Percentiles rank a stretch among this genome's conserved stretches.
These are phyloP conservation scores for Struthio camelus DNA, from an alignment of 2,113 vertebrate genomes.

Conservation along the genomic window DNA sequence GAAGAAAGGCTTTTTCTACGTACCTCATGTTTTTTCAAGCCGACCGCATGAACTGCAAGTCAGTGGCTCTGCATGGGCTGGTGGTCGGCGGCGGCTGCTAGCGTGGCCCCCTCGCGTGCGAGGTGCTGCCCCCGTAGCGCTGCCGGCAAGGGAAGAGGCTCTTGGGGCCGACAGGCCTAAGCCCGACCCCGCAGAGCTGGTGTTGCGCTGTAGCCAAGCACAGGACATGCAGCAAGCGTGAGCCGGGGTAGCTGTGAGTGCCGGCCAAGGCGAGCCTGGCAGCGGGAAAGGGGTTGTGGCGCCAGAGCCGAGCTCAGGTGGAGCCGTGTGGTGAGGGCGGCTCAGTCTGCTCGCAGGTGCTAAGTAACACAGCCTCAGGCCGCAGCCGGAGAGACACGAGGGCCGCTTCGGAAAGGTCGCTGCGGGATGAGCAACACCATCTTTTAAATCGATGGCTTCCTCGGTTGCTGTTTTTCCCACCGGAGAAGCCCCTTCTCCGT, in stretches of 20 bases:
- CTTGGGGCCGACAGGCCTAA: neutral
- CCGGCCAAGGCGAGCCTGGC: neutral
- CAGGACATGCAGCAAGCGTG: neutral
- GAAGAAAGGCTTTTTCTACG: neutral
- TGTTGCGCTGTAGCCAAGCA: accelerated
- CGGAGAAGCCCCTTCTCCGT: neutral
- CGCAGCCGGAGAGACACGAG: neutral
- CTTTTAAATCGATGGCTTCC: neutral
- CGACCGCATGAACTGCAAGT: neutral
- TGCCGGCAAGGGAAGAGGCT: neutral
- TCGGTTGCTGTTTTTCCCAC: neutral
- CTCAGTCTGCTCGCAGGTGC: neutral
- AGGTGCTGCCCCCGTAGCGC: neutral
- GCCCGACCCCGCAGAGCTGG: neutral
- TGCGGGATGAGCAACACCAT: neutral
- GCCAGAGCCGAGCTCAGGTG: neutral
- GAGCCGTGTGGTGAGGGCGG: accelerated
- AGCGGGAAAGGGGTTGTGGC: accelerated
- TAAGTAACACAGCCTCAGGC: neutral
- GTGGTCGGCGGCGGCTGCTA: neutral
- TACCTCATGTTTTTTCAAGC: neutral
- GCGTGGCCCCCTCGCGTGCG: accelerated
- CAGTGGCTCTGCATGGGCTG: accelerated
- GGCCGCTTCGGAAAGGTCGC: accelerated
- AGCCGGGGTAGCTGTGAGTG: neutral